Evolutionary conservation across 2,113 vertebrate genomes (phyloP), one percentile per base, ranked within the genome.

Genomic region (Hemiprocne comata): DNA sequence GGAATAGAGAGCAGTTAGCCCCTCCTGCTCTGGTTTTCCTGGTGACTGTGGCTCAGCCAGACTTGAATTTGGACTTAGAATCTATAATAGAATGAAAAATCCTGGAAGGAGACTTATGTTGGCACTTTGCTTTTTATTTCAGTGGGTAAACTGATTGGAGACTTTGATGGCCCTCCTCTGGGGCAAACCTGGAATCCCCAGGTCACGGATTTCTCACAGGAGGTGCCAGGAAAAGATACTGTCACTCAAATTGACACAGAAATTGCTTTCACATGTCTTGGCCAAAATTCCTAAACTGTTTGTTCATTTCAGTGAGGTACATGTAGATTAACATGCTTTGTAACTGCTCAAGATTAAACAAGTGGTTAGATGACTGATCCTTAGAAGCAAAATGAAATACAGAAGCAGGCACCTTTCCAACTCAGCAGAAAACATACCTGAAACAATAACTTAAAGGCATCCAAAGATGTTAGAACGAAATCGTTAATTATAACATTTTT

Each of bases 391-490:
- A 70, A 70, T 38, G 33, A 82, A 93, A 84, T 44, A 77, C 6
- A 80, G 66, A 40, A 94, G 72, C 13, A 48, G 85, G 82, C 53
- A 50, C 40, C 36, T 76, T 81, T 86, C 94, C 93, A 94, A 46
- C 42, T 38, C 71, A 42, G 84, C 44, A 72, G 57, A 81, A 90
- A 65, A 76, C 48, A 55, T 83, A 64, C 55, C 89, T 57, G 91
- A 71, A 62, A 84, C 80, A 89, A 23, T 61, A 71, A 94, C 58
- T 71, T 84, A 38, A 55, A 79, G 80, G 74, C 71, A 85, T 74
- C 80, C 85, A 87, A 91, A 62, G 40, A 85, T 74, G 84, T 74
- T 73, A 54, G 40, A 90, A 57, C 61, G 58, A 92, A 95, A 85
- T 92, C 2, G 0, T 91, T 95, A 95, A 93, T 94, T 88, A 64